Evolutionary conservation across 2,797 vertebrate genomes (phyloP).

Genomic region (Hydrophis major): DNA sequence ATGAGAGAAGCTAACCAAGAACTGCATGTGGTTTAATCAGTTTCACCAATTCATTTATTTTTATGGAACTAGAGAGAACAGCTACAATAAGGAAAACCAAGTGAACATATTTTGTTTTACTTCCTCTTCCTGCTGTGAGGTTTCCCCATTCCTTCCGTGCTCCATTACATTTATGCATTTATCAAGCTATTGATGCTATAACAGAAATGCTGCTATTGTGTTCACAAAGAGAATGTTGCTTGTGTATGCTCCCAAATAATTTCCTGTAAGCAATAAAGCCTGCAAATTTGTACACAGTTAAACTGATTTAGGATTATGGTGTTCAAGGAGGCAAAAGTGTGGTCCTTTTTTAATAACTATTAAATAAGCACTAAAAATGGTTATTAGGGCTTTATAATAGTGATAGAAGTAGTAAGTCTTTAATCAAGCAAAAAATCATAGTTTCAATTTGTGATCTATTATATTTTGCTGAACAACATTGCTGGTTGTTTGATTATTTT

Average conservation of each 20-base stretch:
- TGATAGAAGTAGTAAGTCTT: background rate
- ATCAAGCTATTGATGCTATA: background rate
- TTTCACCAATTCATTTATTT: conserved; percentile 23
- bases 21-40: conserved; percentile 6
- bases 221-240: background rate
- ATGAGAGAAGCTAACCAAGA: background rate
- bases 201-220: background rate
- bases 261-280: background rate
- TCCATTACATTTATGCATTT: background rate
- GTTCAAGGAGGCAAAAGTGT: background rate
- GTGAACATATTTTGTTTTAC: background rate
- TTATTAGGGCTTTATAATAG: background rate
- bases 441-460: background rate
- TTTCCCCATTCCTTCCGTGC: background rate
- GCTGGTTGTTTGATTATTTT: background rate
- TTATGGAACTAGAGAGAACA: background rate
- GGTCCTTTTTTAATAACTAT: background rate
- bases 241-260: background rate
- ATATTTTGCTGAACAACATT: background rate
- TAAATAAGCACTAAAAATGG: background rate
- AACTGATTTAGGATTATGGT: background rate
- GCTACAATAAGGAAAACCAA: background rate
- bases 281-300: background rate
- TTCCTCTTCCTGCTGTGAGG: background rate
- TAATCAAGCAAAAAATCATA: background rate